Percentiles rank a stretch among this genome's conserved stretches.
phyloP scores from a whole-genome alignment of 2,113 vertebrate genomes.

The Danio rerio region DNA sequence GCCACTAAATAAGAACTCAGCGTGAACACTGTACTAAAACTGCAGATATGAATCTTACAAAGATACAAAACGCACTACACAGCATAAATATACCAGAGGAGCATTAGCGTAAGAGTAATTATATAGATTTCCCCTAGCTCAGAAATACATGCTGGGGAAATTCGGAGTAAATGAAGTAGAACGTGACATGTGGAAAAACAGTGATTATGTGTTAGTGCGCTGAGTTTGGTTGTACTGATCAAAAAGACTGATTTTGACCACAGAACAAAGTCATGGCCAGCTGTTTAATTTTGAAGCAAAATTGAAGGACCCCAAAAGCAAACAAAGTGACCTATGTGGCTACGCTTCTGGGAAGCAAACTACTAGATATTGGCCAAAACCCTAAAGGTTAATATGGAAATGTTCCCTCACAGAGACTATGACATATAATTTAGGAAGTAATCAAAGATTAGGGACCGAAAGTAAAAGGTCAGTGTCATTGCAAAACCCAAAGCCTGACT shows the following conservation, averaged over 20 bases:
- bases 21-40: background rate
- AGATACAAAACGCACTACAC: background rate
- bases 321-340: constrained; percentile 58
- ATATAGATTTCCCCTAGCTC: constrained; percentile 24
- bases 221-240: constrained; percentile 37
- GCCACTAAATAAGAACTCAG: background rate
- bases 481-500: background rate
- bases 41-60: constrained; percentile 14
- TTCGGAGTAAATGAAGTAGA: constrained; percentile 28
- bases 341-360: constrained; percentile 62
- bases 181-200: constrained; percentile 26
- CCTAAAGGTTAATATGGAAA: constrained; percentile 44
- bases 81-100: constrained; percentile 14
- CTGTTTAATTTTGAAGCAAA: constrained; percentile 71
- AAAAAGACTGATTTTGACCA: constrained; percentile 48
- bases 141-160: constrained; percentile 9
- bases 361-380: constrained; percentile 53
- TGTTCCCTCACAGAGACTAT: constrained; percentile 64
- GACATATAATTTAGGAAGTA: constrained; percentile 58
- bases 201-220: constrained; percentile 34
- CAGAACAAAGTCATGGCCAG: constrained; percentile 54
- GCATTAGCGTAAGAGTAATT: constrained; percentile 14
- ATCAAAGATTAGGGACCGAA: background rate
- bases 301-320: constrained; percentile 56
- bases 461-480: background rate